Conservation (phyloP, 2,888 invertebrate genomes). For the Corbicula japonica region DNA sequence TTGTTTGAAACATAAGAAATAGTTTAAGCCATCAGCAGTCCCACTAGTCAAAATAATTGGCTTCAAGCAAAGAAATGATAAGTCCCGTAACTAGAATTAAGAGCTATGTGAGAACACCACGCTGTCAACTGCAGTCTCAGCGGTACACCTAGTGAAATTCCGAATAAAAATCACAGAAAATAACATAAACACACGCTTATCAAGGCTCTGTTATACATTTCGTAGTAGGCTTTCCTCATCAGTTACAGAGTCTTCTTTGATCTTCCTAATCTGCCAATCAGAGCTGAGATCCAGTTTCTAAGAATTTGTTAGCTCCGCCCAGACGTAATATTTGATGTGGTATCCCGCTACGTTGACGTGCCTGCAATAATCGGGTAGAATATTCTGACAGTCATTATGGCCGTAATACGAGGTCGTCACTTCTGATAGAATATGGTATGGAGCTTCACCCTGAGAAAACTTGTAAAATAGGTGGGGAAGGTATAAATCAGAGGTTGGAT, state of each 20-base stretch:
- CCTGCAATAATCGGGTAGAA: too few relatives aligned
- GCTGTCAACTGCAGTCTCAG: constrained; percentile 39
- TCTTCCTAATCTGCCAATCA: constrained; percentile 47
- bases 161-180: constrained; percentile 53
- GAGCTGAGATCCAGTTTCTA: constrained; percentile 12
- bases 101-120: constrained; percentile 19
- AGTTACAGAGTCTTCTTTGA: constrained; percentile 41
- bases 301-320: constrained; percentile 39
- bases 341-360: constrained; percentile 16
- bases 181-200: constrained; percentile 57
- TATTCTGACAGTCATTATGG: too few relatives aligned
- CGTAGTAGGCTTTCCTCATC: constrained; percentile 40
- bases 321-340: constrained; percentile 24
- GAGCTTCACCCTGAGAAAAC: too few relatives aligned
- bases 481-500: constrained; percentile 13
- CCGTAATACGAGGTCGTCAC: too few relatives aligned
- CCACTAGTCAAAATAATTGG: constrained; percentile 47
- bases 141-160: constrained; percentile 35
- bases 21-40: constrained; percentile 32
- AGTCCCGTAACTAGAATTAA: constrained; percentile 42
- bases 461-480: constrained; percentile 16
- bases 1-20: constrained; percentile 37
- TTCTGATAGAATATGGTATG: too few relatives aligned
- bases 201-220: constrained; percentile 41
- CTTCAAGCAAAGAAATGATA: constrained; percentile 17